Evolutionary conservation across 2,113 vertebrate genomes (phyloP).

Genomic region (Chionis minor): DNA sequence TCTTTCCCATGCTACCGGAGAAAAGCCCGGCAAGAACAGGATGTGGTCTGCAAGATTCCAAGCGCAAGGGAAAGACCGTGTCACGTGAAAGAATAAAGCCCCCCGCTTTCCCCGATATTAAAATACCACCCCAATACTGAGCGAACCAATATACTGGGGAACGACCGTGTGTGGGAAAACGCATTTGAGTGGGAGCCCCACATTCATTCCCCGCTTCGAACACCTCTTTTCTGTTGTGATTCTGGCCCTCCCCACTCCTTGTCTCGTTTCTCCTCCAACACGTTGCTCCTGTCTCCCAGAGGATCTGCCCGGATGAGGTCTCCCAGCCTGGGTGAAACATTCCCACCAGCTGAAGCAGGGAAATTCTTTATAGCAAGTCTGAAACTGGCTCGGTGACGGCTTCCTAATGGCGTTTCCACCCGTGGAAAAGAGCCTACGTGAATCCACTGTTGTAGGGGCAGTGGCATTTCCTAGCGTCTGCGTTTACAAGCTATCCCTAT

Average conservation of each 20-base stretch:
- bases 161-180: accelerated
- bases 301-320: background rate
- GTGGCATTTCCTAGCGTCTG: accelerated
- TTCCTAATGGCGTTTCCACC: background rate
- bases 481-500: accelerated
- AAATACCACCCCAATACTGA: background rate
- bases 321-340: accelerated
- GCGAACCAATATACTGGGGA: background rate
- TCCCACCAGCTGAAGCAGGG: background rate
- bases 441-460: accelerated
- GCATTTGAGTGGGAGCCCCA: background rate
- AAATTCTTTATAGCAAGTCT: background rate
- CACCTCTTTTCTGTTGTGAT: background rate
- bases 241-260: too few relatives aligned
- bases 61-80: background rate
- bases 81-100: background rate
- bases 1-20: background rate
- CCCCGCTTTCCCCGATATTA: accelerated
- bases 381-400: background rate
- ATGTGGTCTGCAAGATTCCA: background rate
- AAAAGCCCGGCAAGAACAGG: accelerated
- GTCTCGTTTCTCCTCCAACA: background rate
- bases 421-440: accelerated
- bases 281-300: background rate
- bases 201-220: accelerated